Evolutionary conservation across 2,113 vertebrate genomes (phyloP).

Genomic region (Clarias batrachus): DNA sequence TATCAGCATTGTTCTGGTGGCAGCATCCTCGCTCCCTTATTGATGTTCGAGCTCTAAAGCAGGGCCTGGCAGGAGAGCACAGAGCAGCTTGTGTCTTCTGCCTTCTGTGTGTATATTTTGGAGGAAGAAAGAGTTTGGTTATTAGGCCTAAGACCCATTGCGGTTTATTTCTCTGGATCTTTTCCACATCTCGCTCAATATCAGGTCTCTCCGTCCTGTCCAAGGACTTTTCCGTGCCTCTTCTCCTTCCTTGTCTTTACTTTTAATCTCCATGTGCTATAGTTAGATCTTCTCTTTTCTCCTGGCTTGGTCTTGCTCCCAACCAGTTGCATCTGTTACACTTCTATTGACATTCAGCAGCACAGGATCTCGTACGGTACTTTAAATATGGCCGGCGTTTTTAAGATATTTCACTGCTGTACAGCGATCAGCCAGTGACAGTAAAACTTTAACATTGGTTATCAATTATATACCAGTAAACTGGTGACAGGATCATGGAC

Average conservation of each 20-base stretch:
- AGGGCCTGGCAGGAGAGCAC: conserved; percentile 25
- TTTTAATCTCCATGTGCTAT: conserved; percentile 52
- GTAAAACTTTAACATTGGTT: no score
- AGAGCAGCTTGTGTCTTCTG: conserved; percentile 35
- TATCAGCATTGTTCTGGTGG: conserved; percentile 37
- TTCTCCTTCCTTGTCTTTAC: conserved; percentile 35
- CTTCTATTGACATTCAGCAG: not conserved
- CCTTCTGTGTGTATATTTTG: conserved; percentile 13
- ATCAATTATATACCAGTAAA: no score
- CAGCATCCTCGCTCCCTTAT: conserved; percentile 20
- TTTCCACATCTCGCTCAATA: conserved; percentile 32
- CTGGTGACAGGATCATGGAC: no score
- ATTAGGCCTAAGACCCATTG: conserved; percentile 48
- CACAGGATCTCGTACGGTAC: not conserved
- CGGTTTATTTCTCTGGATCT: conserved; percentile 50
- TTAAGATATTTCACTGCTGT: conserved; percentile 15
- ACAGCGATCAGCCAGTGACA: no score
- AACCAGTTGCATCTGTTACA: conserved; percentile 3
- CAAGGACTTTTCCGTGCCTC: conserved; percentile 35
- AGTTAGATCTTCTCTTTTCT: conserved; percentile 44
- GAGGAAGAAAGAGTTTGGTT: conserved; percentile 9
- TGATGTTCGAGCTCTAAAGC: conserved; percentile 22
- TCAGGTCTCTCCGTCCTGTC: conserved; percentile 40
- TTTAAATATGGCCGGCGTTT: not conserved
- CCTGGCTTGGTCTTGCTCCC: conserved; percentile 29